Evolutionary conservation across 2,888 invertebrate genomes (phyloP).

Genomic region (Cartodere bifasciata): DNA sequence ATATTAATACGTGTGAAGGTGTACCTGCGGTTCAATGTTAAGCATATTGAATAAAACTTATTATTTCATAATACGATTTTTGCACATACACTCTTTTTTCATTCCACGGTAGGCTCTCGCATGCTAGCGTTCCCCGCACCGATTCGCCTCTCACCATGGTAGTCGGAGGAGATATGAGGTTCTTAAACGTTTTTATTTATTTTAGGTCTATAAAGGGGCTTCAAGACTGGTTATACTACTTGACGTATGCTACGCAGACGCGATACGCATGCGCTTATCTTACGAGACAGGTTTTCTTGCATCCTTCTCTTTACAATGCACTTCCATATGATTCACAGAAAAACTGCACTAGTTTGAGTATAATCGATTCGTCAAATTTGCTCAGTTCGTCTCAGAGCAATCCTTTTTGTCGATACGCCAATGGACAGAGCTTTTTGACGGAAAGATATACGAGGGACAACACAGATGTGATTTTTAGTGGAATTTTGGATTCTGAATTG

Average conservation of each 20-base stretch:
- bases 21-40: no score
- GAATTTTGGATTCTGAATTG: constrained; percentile 55
- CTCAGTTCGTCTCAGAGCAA: constrained; percentile 36
- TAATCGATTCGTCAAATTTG: constrained; percentile 42
- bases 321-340: constrained; percentile 37
- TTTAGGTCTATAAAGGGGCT: constrained; percentile 61
- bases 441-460: constrained; percentile 53
- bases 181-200: no score
- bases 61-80: no score
- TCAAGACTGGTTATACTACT: constrained; percentile 70
- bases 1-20: no score
- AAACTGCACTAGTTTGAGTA: constrained; percentile 43
- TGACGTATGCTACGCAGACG: constrained; percentile 67
- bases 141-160: no score
- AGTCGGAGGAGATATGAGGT: no score
- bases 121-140: no score
- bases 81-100: no score
- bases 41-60: no score
- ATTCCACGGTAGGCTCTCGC: no score
- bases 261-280: constrained; percentile 68
- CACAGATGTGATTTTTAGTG: constrained; percentile 42
- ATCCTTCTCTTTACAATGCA: constrained; percentile 39
- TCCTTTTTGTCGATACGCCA: constrained; percentile 52
- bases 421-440: constrained; percentile 56
- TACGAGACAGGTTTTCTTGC: constrained; percentile 54